phyloP scores from a whole-genome alignment of 2,888 invertebrate species.

The Acrobasis suavella region DNA sequence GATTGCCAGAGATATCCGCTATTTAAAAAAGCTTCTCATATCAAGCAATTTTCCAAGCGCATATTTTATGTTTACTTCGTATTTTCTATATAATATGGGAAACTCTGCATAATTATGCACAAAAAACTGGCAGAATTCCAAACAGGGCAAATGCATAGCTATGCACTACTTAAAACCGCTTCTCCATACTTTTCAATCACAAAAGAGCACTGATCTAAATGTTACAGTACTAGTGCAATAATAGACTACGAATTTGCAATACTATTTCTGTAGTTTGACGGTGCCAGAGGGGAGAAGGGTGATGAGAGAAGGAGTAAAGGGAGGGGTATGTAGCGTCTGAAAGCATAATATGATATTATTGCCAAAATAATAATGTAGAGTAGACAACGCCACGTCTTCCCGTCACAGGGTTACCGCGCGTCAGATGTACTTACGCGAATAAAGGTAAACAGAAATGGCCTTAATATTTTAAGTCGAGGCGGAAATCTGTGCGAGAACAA shows the following conservation, averaged over 20 bases:
- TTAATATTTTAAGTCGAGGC: slow-evolving; percentile 22
- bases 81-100: too few relatives aligned
- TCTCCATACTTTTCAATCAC: slow-evolving; percentile 42
- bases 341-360: slow-evolving; percentile 68
- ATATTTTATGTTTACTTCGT: too few relatives aligned
- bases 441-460: slow-evolving; percentile 20
- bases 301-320: slow-evolving; percentile 35
- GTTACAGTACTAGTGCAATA: slow-evolving; percentile 63
- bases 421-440: slow-evolving; percentile 18
- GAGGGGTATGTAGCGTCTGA: slow-evolving; percentile 51
- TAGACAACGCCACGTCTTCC: slow-evolving; percentile 51
- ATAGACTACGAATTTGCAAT: slow-evolving; percentile 71
- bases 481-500: slow-evolving; percentile 7
- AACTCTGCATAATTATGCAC: slow-evolving; percentile 18
- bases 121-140: slow-evolving; percentile 34
- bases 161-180: slow-evolving; percentile 15
- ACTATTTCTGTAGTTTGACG: slow-evolving; percentile 65
- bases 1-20: too few relatives aligned
- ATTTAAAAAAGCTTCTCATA: too few relatives aligned
- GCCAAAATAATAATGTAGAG: slow-evolving; percentile 68
- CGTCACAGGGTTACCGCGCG: slow-evolving; percentile 40
- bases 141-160: slow-evolving; percentile 22
- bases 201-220: slow-evolving; percentile 57
- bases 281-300: slow-evolving; percentile 50
- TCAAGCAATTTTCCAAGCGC: too few relatives aligned